Conservation (phyloP, 1,140 invertebrate genomes). For the Bombus confusus region DNA sequence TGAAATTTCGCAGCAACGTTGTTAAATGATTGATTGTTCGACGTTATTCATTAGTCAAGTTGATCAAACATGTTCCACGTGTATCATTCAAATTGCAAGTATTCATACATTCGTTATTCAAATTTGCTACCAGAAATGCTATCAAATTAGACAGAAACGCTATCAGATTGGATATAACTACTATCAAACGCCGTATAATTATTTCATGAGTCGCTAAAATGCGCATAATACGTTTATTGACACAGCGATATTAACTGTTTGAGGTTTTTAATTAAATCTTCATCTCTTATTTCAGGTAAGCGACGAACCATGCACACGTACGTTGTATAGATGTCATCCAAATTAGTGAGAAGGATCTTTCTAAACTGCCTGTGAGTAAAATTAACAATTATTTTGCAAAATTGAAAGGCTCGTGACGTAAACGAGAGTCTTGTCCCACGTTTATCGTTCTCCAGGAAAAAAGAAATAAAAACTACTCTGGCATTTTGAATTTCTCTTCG, state of each 20-base stretch:
- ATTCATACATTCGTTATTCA: not conserved
- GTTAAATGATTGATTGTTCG: not conserved
- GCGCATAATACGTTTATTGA: not conserved
- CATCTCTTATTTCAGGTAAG: not conserved
- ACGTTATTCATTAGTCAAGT: not conserved
- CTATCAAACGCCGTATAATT: not conserved
- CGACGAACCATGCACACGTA: not conserved
- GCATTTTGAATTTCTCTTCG: not conserved
- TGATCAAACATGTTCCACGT: not conserved
- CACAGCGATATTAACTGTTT: not conserved
- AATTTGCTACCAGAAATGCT: not conserved
- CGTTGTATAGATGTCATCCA: not conserved
- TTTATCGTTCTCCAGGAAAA: too few species aligned
- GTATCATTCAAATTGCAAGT: not conserved
- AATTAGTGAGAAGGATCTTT: not conserved
- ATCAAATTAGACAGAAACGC: not conserved
- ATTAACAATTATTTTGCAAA: not conserved
- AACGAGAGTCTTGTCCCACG: too few species aligned
- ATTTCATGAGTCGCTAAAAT: not conserved
- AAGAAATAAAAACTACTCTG: not conserved
- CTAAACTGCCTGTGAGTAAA: not conserved
- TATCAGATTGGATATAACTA: too few species aligned
- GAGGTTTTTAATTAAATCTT: not conserved
- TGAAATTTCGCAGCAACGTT: not conserved
- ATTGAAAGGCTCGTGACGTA: too few species aligned